Conservation (phyloP, 2,113 vertebrate species). For the Myanophis thanlyinensis region DNA sequence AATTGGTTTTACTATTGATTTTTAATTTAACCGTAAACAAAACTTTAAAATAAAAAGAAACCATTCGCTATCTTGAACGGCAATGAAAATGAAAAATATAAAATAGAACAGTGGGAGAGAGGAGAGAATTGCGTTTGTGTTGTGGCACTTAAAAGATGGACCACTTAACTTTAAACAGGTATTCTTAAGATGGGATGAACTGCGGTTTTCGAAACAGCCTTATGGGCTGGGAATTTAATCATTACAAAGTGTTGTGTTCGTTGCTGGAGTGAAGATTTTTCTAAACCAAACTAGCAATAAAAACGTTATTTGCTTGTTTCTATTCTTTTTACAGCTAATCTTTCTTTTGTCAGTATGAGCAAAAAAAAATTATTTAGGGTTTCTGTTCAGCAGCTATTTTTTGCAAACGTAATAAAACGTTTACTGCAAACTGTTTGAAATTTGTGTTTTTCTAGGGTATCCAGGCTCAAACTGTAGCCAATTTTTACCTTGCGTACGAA, state of each 20-base stretch:
- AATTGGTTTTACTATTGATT: background rate
- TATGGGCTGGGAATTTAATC: background rate
- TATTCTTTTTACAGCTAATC: too few species aligned
- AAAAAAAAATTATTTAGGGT: background rate
- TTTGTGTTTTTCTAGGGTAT: constrained; percentile 78
- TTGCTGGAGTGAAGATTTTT: background rate
- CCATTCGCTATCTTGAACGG: background rate
- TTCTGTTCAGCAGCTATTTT: background rate
- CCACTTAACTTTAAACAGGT: background rate
- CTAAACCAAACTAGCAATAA: background rate
- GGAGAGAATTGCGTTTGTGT: background rate
- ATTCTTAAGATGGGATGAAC: background rate
- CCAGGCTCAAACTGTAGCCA: constrained; percentile 97
- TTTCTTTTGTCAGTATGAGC: background rate
- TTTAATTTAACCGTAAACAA: background rate
- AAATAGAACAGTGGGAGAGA: background rate
- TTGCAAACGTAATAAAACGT: background rate
- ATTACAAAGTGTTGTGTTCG: background rate
- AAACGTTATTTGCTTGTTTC: background rate
- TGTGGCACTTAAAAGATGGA: background rate
- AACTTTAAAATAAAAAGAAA: background rate
- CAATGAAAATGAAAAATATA: background rate
- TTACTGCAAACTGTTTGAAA: constrained; percentile 11
- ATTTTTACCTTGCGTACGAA: constrained; percentile 98
- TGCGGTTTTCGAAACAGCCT: background rate